These are phyloP conservation scores for Oedothorax gibbosus DNA, from an alignment of 1,140 invertebrate genomes.

Conservation along the genomic window DNA sequence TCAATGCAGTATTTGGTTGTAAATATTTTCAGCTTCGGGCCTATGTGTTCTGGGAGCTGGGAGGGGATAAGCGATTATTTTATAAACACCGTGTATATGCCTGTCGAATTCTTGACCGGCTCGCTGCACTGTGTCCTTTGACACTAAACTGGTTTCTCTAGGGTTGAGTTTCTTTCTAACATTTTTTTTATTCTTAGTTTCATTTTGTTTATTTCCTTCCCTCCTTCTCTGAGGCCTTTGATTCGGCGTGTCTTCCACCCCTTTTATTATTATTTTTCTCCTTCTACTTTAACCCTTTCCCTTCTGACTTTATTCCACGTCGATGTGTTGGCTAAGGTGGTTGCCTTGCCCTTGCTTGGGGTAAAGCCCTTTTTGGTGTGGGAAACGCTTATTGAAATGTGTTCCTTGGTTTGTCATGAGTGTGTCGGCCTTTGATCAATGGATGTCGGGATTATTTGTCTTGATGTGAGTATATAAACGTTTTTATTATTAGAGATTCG, in stretches of 20 bases:
- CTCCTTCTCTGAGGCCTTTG: conserved; percentile 23
- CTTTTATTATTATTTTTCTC: conserved; percentile 5
- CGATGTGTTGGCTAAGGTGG: conserved; percentile 14
- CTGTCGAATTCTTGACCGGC: conserved; percentile 44
- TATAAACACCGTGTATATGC: conserved; percentile 29
- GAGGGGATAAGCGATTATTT: conserved; percentile 19
- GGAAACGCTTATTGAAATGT: background rate
- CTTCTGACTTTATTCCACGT: background rate
- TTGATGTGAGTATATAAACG: too few relatives aligned
- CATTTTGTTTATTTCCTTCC: conserved; percentile 27
- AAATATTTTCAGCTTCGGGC: too few relatives aligned
- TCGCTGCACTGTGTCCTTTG: conserved; percentile 38
- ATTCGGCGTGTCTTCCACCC: conserved; percentile 18
- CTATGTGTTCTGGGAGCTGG: background rate
- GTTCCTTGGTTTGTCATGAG: too few relatives aligned
- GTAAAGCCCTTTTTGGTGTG: background rate
- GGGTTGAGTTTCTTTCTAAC: conserved; percentile 40
- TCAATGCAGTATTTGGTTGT: too few relatives aligned
- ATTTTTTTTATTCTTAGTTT: conserved; percentile 20
- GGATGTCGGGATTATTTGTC: too few relatives aligned
- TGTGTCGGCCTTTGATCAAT: too few relatives aligned
- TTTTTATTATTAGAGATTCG: too few relatives aligned
- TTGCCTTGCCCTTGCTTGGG: conserved; percentile 15
- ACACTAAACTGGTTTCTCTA: conserved; percentile 57
- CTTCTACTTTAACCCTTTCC: background rate